Base-by-base conservation (phyloP, 2,888 invertebrate species). In the Brachypterus glaber region DNA sequence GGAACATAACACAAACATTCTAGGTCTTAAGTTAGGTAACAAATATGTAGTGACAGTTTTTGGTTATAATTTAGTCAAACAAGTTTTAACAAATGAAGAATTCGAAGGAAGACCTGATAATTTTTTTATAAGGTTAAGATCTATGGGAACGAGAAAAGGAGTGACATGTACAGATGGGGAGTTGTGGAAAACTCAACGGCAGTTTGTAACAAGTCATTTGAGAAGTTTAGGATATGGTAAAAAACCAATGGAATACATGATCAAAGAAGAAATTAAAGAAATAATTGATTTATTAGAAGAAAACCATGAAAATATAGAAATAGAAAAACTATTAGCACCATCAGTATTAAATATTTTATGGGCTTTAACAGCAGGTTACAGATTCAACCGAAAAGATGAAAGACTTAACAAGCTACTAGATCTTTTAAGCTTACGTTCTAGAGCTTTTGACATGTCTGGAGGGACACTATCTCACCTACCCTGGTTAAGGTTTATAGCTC, bases 21-120 rank as follows among this genome's bases (percentile, higher is more conserved):
- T 77, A 2, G 76, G 77, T 0, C 48, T 79, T 2, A 74, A 73
- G 55, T 54, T 79, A 18, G 77, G 76, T 1, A 55, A 58, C 3
- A 69, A 72, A 31, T 57, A 65, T 4, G 65, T 74, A 0, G 67
- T 78, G 2, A 68, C 73, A 1, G 75, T 74, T 2, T 68, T 68
- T 15, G 72, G 74, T 0, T 70, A 69, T 49, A 60, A 69, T 2
- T 47, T 69, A 1, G 65, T 78, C 1, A 68, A 67, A 9, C 64
- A 71, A 37, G 67, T 79, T 2, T 65, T 79, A 31, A 59, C 63
- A 0, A 59, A 65, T 9, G 77, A 79, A 37, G 76, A 73, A 14
- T 82, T 70, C 47, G 74, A 76, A 40, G 79, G 74, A 0, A 63
- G 82, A 14, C 82, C 82, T 0, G 72, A 79, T 54, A 76, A 72